Percentiles rank a stretch among this genome's conserved stretches.
Conservation (phyloP, 2,797 vertebrate species). For the Pristis pectinata region DNA sequence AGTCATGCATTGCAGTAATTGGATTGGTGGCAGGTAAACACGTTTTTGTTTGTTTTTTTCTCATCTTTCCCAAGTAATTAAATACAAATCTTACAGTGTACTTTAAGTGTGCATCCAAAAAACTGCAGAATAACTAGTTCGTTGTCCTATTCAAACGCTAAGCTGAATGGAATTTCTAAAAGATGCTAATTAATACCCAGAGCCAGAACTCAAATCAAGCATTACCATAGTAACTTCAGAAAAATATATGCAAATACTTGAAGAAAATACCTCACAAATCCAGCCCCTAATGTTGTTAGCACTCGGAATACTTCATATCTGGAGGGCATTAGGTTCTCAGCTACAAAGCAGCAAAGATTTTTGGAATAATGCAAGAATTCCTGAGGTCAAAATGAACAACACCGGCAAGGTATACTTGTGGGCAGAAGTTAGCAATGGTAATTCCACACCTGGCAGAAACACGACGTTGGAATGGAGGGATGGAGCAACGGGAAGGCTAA, state of each 20-base stretch:
- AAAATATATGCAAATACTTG: not conserved
- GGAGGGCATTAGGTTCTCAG: not conserved
- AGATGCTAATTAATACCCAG: not conserved
- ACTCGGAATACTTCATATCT: not conserved
- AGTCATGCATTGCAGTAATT: not conserved
- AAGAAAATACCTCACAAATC: not conserved
- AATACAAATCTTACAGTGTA: not conserved
- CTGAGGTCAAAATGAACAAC: not conserved
- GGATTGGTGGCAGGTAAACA: too few relatives aligned
- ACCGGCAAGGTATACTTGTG: not conserved
- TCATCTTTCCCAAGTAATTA: not conserved
- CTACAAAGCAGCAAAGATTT: not conserved
- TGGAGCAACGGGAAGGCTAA: conserved; percentile 3
- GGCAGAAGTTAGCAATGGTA: not conserved
- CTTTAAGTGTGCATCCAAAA: not conserved
- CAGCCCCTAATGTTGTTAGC: too few relatives aligned
- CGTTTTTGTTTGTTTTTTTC: not conserved
- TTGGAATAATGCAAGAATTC: not conserved
- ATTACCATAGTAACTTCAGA: not conserved
- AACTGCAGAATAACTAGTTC: not conserved
- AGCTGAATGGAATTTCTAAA: not conserved
- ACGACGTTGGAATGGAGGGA: not conserved
- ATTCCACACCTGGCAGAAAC: not conserved
- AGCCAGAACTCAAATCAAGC: not conserved
- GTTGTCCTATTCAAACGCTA: not conserved